Evolutionary conservation across 2,888 invertebrate genomes (phyloP).

Genomic region (Catocala nupta): DNA sequence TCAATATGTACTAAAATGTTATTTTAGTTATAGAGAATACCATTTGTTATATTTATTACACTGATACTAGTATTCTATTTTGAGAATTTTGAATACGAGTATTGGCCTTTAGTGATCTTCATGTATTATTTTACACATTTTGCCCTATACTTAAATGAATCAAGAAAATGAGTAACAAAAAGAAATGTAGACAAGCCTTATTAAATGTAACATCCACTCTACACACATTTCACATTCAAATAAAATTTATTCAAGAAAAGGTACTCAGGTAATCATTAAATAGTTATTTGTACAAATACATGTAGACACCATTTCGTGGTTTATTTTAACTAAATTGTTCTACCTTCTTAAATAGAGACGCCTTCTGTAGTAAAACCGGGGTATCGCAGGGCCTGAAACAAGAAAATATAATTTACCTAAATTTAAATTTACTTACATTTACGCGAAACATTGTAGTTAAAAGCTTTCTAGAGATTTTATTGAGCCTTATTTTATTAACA

Average conservation of each 20-base stretch:
- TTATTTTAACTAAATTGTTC: constrained; percentile 37
- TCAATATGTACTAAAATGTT: no score
- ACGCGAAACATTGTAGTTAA: no score
- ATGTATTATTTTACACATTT: no score
- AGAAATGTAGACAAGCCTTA: constrained; percentile 11
- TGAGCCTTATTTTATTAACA: no score
- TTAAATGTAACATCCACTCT: constrained; percentile 19
- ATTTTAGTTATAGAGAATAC: no score
- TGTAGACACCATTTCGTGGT: constrained; percentile 34
- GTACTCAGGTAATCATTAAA: constrained; percentile 51
- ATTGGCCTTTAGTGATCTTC: no score
- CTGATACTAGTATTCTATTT: no score
- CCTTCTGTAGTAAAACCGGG: constrained; percentile 63
- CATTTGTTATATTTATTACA: no score
- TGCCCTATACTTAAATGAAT: no score
- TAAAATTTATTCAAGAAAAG: constrained; percentile 47
- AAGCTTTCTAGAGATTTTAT: no score
- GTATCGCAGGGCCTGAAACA: constrained; percentile 60
- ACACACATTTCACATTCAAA: constrained; percentile 35
- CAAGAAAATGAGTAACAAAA: not conserved
- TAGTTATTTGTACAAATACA: constrained; percentile 53
- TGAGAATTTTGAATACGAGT: no score
- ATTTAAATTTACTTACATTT: no score
- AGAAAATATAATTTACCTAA: constrained; percentile 11
- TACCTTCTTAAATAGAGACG: constrained; percentile 58